These are phyloP conservation scores for Heliconius erato DNA, from an alignment of 2,888 invertebrate genomes.

Conservation along the genomic window DNA sequence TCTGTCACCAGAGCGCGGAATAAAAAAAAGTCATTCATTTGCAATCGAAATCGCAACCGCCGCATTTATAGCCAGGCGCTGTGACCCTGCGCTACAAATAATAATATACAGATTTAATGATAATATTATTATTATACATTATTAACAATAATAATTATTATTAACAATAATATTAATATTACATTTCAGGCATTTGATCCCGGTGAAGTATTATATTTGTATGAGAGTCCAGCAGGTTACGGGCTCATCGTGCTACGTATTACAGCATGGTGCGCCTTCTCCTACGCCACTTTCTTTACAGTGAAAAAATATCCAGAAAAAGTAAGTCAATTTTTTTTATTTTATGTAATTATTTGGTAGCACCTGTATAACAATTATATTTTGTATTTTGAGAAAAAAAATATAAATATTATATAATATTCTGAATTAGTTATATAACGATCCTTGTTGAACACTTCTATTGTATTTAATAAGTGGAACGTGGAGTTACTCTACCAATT, in stretches of 20 bases:
- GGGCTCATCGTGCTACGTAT: constrained; percentile 91
- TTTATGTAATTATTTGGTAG: no score
- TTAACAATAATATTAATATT: not conserved
- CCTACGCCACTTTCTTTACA: constrained; percentile 89
- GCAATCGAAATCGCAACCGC: not conserved
- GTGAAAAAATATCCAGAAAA: constrained; percentile 94
- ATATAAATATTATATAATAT: no score
- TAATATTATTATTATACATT: no score
- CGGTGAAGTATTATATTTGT: constrained; percentile 94
- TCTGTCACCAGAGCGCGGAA: not conserved
- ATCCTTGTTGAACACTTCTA: no score
- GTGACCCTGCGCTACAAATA: no score
- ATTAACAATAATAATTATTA: not conserved
- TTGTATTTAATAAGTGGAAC: no score
- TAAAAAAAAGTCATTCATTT: not conserved
- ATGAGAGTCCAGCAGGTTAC: constrained; percentile 96
- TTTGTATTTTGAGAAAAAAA: no score
- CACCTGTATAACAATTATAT: no score
- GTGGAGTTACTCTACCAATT: no score
- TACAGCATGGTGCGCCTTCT: constrained; percentile 93
- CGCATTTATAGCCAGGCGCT: not conserved
- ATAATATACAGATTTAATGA: no score
- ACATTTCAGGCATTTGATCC: constrained; percentile 92
- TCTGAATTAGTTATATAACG: no score
- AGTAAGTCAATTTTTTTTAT: constrained; percentile 62